phyloP scores from a whole-genome alignment of 2,113 vertebrate species.

The Semnornis frantzii region DNA sequence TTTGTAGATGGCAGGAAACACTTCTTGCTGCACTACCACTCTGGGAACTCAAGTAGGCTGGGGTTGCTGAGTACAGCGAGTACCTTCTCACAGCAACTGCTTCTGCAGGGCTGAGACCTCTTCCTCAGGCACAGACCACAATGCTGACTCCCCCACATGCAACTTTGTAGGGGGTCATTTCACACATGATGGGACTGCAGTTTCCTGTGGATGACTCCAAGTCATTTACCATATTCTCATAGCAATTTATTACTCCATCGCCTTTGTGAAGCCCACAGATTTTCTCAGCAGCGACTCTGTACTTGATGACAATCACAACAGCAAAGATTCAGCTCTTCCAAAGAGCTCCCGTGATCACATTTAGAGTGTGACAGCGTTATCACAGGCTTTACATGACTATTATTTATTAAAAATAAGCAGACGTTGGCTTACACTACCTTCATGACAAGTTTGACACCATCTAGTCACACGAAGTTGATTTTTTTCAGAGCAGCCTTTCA shows the following conservation, averaged over 20 bases:
- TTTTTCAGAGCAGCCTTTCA: not conserved
- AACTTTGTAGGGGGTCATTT: fast-evolving
- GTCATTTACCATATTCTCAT: not conserved
- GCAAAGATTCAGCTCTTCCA: not conserved
- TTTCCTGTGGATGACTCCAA: not conserved
- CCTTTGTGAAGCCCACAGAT: not conserved
- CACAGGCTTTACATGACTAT: not conserved
- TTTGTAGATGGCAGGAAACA: not conserved
- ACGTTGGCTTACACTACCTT: not conserved
- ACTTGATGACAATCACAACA: not conserved
- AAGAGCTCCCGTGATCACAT: not conserved
- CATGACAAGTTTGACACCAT: not conserved
- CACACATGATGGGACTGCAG: not conserved
- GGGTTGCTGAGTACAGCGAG: not conserved
- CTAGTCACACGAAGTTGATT: not conserved
- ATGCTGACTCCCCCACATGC: not conserved
- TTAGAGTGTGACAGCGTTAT: not conserved
- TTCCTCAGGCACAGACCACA: not conserved
- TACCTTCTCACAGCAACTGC: fast-evolving
- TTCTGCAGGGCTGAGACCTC: not conserved
- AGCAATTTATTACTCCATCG: not conserved
- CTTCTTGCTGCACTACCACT: not conserved
- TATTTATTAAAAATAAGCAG: not conserved
- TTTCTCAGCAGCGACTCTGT: not conserved
- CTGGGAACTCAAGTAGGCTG: not conserved